phyloP scores from a whole-genome alignment of 2,888 invertebrate species.

The Tipula helvola region DNA sequence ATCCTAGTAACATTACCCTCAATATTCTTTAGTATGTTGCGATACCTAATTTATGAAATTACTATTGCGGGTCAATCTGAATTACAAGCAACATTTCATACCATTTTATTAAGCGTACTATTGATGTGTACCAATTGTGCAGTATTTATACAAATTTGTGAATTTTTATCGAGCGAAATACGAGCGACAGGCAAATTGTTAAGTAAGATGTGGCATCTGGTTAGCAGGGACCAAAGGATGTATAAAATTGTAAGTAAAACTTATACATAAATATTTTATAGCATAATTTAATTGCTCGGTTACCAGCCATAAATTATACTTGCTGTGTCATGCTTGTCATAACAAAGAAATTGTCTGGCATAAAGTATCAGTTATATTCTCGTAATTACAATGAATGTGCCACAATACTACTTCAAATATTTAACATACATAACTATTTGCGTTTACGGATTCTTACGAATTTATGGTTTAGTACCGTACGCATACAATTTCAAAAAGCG shows the following conservation, averaged over 20 bases:
- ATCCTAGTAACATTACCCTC: neutral
- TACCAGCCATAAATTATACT: no score
- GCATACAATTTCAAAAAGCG: neutral
- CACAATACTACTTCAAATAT: neutral
- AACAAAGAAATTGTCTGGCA: no score
- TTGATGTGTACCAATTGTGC: neutral
- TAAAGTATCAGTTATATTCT: no score
- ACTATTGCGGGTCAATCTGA: neutral
- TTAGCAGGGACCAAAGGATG: neutral
- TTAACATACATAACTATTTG: neutral
- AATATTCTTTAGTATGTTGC: neutral
- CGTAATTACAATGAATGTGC: neutral
- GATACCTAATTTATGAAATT: neutral
- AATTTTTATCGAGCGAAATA: neutral
- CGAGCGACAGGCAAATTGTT: neutral
- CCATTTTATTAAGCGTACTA: neutral
- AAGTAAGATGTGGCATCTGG: neutral
- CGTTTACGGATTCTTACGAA: neutral
- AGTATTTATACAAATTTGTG: neutral
- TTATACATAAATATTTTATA: no score
- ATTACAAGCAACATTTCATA: neutral
- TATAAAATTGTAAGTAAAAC: neutral
- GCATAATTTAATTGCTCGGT: neutral
- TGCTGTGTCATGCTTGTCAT: no score
- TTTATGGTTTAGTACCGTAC: neutral